A percentile compares a stretch with the other conserved stretches of the same genome.
phyloP scores from a whole-genome alignment of 2,888 invertebrate genomes.

The Tanypteryx hageni region DNA sequence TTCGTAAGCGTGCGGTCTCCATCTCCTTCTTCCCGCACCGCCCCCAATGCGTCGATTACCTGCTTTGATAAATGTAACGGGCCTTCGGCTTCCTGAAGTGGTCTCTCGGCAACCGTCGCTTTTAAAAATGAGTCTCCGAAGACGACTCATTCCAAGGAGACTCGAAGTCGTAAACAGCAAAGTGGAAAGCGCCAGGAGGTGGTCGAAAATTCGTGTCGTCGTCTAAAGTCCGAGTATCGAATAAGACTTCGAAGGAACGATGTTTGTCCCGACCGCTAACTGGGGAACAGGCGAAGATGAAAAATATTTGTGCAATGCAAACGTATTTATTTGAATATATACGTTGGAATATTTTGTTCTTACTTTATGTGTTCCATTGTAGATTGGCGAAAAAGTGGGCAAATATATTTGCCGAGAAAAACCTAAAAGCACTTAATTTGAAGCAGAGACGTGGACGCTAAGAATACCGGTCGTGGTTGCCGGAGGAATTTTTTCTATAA shows the following conservation, averaged over 20 bases:
- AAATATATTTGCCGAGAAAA: too few relatives aligned
- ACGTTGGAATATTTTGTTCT: too few relatives aligned
- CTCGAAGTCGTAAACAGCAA: constrained; percentile 22
- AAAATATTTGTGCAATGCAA: background rate
- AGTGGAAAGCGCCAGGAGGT: background rate
- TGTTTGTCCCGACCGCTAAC: background rate
- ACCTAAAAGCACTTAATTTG: too few relatives aligned
- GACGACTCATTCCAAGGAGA: constrained; percentile 22
- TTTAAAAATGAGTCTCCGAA: constrained; percentile 34
- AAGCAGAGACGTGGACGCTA: too few relatives aligned
- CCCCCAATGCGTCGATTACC: background rate
- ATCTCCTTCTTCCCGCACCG: background rate
- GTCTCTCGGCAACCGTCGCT: background rate
- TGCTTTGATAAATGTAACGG: constrained; percentile 31
- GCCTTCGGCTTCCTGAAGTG: constrained; percentile 48
- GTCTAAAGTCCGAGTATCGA: background rate
- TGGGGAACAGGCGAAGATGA: background rate
- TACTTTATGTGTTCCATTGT: too few relatives aligned
- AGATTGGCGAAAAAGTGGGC: too few relatives aligned
- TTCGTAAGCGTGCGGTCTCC: background rate
- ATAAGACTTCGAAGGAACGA: background rate
- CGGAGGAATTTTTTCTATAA: too few relatives aligned
- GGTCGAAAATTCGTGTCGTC: constrained; percentile 16
- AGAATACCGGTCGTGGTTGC: too few relatives aligned
- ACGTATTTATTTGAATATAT: too few relatives aligned